phyloP scores from a whole-genome alignment of 2,888 invertebrate species.

The Emmelina monodactyla region DNA sequence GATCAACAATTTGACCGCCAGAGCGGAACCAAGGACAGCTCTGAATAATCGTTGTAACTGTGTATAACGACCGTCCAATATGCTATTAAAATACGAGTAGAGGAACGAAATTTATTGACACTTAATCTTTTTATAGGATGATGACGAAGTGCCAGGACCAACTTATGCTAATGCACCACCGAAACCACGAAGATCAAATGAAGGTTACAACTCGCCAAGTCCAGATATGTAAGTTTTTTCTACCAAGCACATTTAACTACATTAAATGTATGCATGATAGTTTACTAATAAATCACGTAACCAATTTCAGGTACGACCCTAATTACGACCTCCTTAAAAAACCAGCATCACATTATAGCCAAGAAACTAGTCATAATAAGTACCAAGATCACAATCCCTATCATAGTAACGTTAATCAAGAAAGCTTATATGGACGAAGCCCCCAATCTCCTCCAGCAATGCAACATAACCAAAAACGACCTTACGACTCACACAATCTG shows the following conservation, averaged over 20 bases:
- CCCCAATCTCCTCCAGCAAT: constrained; percentile 51
- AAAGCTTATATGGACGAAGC: constrained; percentile 61
- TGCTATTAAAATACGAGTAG: background rate
- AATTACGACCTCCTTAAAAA: constrained; percentile 63
- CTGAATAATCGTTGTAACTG: constrained; percentile 45
- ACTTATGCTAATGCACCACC: constrained; percentile 91
- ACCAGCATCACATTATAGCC: constrained; percentile 59
- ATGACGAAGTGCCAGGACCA: constrained; percentile 60
- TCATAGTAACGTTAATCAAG: constrained; percentile 43
- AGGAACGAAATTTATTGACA: background rate
- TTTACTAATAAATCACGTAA: background rate
- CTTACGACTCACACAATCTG: constrained; percentile 53
- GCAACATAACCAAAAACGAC: constrained; percentile 45
- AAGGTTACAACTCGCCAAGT: constrained; percentile 78
- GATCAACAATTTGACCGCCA: constrained; percentile 41
- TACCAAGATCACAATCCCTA: constrained; percentile 48
- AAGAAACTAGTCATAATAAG: constrained; percentile 46
- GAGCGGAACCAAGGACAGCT: constrained; percentile 58
- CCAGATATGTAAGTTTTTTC: constrained; percentile 67
- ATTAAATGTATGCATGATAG: background rate
- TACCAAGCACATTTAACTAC: background rate
- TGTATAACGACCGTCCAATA: constrained; percentile 20
- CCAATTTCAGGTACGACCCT: constrained; percentile 58
- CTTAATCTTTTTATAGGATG: constrained; percentile 29
- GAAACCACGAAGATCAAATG: constrained; percentile 82